Evolutionary conservation across 1,140 invertebrate genomes (phyloP).

Genomic region (Battus philenor): DNA sequence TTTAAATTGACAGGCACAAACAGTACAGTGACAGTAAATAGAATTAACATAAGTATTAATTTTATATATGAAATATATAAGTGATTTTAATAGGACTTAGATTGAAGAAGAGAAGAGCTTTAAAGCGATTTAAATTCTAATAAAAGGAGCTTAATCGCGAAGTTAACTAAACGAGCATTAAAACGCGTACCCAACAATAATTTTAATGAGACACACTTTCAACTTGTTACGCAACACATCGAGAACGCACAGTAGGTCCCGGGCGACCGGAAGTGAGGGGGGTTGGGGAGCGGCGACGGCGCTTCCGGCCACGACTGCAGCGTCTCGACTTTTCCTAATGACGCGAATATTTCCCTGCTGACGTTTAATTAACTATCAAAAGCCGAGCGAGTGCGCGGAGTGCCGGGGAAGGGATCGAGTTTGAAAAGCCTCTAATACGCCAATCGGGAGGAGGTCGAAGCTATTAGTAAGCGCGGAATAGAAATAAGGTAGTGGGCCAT

Average conservation of each 20-base stretch:
- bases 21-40: too few relatives aligned
- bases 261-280: constrained; percentile 12
- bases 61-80: too few relatives aligned
- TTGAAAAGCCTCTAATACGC: constrained; percentile 45
- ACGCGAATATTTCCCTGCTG: constrained; percentile 61
- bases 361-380: constrained; percentile 70
- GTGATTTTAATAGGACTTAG: too few relatives aligned
- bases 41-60: too few relatives aligned
- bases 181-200: too few relatives aligned
- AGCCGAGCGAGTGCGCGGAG: constrained; percentile 9
- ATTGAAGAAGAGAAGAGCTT: too few relatives aligned
- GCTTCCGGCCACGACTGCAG: constrained; percentile 22
- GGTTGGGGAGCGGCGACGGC: constrained; percentile 6
- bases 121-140: too few relatives aligned
- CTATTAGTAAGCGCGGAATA: constrained; percentile 1
- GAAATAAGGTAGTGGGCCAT: constrained; percentile 6
- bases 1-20: too few relatives aligned
- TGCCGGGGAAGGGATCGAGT: constrained; percentile 20
- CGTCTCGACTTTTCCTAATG: constrained; percentile 56
- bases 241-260: constrained; percentile 19
- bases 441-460: constrained; percentile 25
- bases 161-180: too few relatives aligned
- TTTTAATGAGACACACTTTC: too few relatives aligned
- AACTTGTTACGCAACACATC: too few relatives aligned
- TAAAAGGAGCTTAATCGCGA: too few relatives aligned